These are phyloP conservation scores for Strigops habroptila DNA, from an alignment of 2,113 vertebrate species.

Conservation along the genomic window DNA sequence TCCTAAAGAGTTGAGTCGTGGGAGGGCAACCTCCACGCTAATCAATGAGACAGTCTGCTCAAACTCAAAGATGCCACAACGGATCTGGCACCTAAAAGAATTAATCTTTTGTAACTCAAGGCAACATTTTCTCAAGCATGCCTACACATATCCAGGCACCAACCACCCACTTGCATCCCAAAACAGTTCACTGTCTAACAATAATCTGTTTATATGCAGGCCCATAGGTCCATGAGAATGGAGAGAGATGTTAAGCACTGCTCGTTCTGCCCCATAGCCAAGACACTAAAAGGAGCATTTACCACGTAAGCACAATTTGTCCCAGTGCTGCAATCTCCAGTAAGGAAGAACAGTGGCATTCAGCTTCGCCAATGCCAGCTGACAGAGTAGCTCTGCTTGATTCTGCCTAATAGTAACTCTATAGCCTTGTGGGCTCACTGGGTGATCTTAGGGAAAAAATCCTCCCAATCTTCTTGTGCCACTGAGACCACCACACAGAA, in stretches of 20 bases:
- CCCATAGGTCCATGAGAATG: background rate
- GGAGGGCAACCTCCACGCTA: background rate
- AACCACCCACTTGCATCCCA: background rate
- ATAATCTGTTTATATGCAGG: background rate
- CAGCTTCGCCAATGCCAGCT: background rate
- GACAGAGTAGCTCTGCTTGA: background rate
- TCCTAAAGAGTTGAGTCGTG: background rate
- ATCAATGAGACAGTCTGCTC: background rate
- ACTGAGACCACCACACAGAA: background rate
- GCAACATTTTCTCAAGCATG: background rate
- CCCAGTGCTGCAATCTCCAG: background rate
- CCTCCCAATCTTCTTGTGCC: background rate
- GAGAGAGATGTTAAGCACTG: background rate
- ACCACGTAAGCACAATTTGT: background rate
- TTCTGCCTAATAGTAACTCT: background rate
- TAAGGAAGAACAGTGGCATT: background rate
- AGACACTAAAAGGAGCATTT: background rate
- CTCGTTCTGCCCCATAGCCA: background rate
- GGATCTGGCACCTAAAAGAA: slow-evolving; percentile 8
- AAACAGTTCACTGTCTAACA: background rate
- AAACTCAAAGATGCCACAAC: background rate
- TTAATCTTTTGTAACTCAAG: background rate
- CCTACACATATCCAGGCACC: background rate
- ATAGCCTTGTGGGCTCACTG: background rate
- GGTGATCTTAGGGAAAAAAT: background rate